These are phyloP conservation scores for Montipora capitata DNA, from an alignment of 92 coral and sea anemone genomes.

Conservation along the genomic window DNA sequence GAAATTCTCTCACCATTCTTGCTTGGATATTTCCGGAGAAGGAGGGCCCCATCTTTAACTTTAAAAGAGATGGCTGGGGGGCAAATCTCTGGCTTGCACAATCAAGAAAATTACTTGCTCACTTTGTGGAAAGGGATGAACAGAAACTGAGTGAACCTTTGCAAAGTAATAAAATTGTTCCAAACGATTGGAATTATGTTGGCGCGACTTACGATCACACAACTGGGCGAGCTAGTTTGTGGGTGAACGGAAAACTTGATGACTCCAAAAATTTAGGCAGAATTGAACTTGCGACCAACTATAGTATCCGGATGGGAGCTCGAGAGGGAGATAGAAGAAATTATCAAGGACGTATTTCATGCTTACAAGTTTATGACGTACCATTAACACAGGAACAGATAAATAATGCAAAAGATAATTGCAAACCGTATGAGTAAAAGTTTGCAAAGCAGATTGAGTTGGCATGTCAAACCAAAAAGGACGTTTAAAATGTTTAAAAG, in stretches of 20 bases:
- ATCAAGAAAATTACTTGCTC: slow-evolving; percentile 67
- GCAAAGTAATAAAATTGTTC: slow-evolving; percentile 41
- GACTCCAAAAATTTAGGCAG: slow-evolving; percentile 59
- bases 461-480: too few species aligned
- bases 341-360: slow-evolving; percentile 77
- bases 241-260: slow-evolving; percentile 73
- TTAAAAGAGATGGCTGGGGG: slow-evolving; percentile 77
- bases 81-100: slow-evolving; percentile 71
- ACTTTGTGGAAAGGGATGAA: slow-evolving; percentile 63
- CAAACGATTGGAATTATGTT: slow-evolving; percentile 73
- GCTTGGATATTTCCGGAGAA: slow-evolving; percentile 67
- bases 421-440: slow-evolving; percentile 38
- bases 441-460: not conserved
- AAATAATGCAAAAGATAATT: slow-evolving; percentile 51
- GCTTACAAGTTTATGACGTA: slow-evolving; percentile 67
- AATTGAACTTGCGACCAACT: slow-evolving; percentile 75
- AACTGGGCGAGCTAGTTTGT: slow-evolving; percentile 74
- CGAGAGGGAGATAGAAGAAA: slow-evolving; percentile 72
- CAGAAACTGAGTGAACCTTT: slow-evolving; percentile 40
- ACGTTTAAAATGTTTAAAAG: too few species aligned
- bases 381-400: slow-evolving; percentile 68
- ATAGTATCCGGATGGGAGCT: slow-evolving; percentile 78
- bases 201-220: slow-evolving; percentile 78
- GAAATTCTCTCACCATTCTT: slow-evolving; percentile 58
- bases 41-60: slow-evolving; percentile 78